phyloP scores from a whole-genome alignment of 2,113 vertebrate genomes.

The Dasyornis broadbenti region DNA sequence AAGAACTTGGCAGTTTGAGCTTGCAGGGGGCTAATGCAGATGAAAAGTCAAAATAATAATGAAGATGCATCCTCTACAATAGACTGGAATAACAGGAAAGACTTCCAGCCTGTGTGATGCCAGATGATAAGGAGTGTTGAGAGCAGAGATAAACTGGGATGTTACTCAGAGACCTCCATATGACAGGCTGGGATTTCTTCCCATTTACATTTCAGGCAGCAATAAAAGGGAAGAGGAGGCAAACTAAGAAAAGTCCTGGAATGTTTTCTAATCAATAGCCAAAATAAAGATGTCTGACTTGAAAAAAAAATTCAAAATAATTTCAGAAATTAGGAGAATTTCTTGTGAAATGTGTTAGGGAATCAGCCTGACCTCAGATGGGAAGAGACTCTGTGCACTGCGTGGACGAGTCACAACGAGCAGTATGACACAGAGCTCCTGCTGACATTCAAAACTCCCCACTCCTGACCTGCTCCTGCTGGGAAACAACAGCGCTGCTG shows the following conservation, averaged over 20 bases:
- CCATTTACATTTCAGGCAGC: conserved; percentile 41
- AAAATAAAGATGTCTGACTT: background rate
- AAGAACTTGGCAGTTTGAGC: background rate
- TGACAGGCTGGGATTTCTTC: conserved; percentile 44
- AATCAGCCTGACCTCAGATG: background rate
- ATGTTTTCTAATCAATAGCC: background rate
- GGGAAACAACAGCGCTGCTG: background rate
- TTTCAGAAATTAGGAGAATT: background rate
- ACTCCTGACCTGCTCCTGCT: background rate
- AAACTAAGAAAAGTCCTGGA: background rate
- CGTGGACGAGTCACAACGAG: background rate
- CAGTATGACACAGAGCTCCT: background rate
- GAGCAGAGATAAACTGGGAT: conserved; percentile 43
- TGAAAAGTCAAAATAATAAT: background rate
- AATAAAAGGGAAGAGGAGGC: background rate
- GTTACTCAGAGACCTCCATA: background rate
- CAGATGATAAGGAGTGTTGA: background rate
- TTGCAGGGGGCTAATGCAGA: background rate
- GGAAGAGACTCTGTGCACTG: background rate
- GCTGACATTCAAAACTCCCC: background rate
- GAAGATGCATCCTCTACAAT: background rate
- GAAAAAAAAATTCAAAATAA: background rate
- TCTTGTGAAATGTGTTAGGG: background rate
- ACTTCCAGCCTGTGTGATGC: background rate
- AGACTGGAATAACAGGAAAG: background rate